Base-by-base conservation (phyloP, 2,113 vertebrate species). In the Coregonus clupeaformis region DNA sequence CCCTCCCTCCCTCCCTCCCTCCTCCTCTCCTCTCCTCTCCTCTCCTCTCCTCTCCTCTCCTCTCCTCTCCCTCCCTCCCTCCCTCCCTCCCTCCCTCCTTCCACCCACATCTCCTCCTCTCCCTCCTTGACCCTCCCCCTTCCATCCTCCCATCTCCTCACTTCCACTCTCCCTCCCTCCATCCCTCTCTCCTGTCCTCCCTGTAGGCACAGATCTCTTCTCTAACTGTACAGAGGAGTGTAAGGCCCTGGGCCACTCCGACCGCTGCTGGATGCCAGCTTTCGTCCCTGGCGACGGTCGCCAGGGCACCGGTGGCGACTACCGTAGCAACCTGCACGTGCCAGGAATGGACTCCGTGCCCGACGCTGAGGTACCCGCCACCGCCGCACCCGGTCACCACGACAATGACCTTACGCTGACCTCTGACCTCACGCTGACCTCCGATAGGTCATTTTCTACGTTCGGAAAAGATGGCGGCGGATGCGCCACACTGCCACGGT, bases 191-290 rank as follows among this genome's bases (percentile, higher is more conserved):
- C n/a, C n/a, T n/a, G n/a, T n/a, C 27, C 62, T 45, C 24, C 42
- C 45, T 42, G 3, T 80, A 98, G 96, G 95, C 69, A 92, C 96
- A 81, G 97, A 99, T 89, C 95, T 99, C 83, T 99, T 99, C 92
- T 99, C 97, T 88, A 99, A 99, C 88, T 99, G 98, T 91, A 99
- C 98, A 0, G 97, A 98, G 88, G 98, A 99, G 88, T 99, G 98
- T 90, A 99, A 99, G 91, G 98, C 97, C 27, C 92, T 99, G 86
- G 98, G 98, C 85, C 98, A 99, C 92, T 99, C 98, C 0, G 98
- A 99, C 90, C 94, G 98, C 88, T 99, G 98, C 92, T 99, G 98
- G 98, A 99, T 99, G 98, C 98, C 98, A 71, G 96, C 97, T 79
- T 99, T 99, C 76, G 95, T 98, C 83, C 94, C 96, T 2, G 93